Base-by-base conservation (phyloP, 2,888 invertebrate species). In the Melanostoma scalare region DNA sequence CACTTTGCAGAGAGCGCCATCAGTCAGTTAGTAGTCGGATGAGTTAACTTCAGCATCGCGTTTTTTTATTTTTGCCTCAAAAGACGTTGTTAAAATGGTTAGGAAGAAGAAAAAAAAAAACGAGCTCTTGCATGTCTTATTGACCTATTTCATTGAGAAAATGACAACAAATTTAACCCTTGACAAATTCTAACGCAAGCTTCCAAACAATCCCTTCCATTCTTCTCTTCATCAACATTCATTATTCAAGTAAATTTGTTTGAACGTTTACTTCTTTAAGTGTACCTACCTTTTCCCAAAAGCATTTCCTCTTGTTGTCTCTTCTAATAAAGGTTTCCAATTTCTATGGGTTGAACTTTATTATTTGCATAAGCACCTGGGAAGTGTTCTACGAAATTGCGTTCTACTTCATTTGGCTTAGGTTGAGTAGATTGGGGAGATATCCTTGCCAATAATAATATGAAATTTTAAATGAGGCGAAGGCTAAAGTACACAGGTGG, bases 341-440 rank as follows among this genome's bases (percentile, higher is more conserved):
- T 33, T 60, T 33, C 44, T 42, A 20, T 20, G 20, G 20, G 58
- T 30, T 58, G 58, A 33, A 58, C 38, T 42, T 6, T 33, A n/a
- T 60, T 61, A 80, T 80, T 80, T 80, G 69, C 69, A 71, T 75
- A 75, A 80, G 53, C 71, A 80, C 71, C 80, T 80, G 76, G 46
- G 58, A 63, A 75, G 58, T 75, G 63, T 69, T 69, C 52, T 58
- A 36, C 40, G 52, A 75, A 65, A 71, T 56, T 76, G 69, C 46
- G 58, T 75, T 75, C 69, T 53, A 65, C 76, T 75, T 58, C 58
- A 65, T 60, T 80, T 58, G 69, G 44, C 46, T 52, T 46, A 20
- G 20, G 20, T 20, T 20, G 61, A 46, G 46, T 3, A 40, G 56
- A 52, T 33, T 20, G n/a, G 55, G 4, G 40, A 36, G 35, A 20